Conservation (phyloP, 2,113 vertebrate species). For the Ondatra zibethicus region DNA sequence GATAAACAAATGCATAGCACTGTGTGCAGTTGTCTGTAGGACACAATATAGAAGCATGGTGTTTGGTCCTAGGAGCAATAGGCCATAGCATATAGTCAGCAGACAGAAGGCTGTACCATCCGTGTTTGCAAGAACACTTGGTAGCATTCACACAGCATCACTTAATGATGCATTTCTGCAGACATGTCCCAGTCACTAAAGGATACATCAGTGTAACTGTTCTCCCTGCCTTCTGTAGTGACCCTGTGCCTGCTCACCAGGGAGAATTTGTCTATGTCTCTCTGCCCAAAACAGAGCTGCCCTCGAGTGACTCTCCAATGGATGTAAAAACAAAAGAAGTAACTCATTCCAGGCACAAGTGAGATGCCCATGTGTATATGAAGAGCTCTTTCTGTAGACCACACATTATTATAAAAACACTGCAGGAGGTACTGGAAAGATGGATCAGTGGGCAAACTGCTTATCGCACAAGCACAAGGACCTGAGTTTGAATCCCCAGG, state of each 20-base stretch:
- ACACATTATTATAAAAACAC: neutral
- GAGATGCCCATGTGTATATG: neutral
- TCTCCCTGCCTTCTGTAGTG: neutral
- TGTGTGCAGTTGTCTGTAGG: neutral
- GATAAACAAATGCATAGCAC: neutral
- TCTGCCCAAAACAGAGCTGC: neutral
- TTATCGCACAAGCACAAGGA: neutral
- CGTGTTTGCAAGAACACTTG: neutral
- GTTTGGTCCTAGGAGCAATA: neutral
- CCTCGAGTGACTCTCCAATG: neutral
- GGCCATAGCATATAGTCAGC: neutral
- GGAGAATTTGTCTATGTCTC: neutral
- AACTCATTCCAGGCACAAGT: neutral
- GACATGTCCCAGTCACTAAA: too few species aligned
- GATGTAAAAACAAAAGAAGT: constrained; percentile 6
- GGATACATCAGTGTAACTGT: neutral
- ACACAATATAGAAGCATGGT: neutral
- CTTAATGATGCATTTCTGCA: neutral
- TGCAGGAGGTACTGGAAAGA: neutral
- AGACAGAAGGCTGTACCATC: neutral
- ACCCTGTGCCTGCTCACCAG: neutral
- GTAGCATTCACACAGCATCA: neutral
- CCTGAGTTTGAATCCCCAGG: neutral
- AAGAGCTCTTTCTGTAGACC: neutral
- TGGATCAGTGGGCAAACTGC: neutral